Evolutionary conservation across 2,113 vertebrate genomes (phyloP).

Genomic region (Amphiprion percula): DNA sequence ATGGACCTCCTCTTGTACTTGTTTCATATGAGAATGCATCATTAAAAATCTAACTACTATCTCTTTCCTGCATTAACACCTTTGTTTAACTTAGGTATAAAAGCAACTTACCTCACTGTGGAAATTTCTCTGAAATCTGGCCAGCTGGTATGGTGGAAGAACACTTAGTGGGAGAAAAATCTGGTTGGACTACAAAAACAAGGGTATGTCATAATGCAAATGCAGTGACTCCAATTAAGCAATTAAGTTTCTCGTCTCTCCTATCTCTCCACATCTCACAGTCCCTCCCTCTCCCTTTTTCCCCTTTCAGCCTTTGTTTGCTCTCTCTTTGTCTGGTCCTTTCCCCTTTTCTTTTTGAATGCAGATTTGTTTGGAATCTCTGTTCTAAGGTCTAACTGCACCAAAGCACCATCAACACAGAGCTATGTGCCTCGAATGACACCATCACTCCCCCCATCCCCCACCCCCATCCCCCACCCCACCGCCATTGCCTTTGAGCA

Average conservation of each 20-base stretch:
- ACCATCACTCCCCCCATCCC: no score
- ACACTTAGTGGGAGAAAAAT: slow-evolving; percentile 44
- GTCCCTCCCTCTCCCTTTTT: not conserved
- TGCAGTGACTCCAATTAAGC: slow-evolving; percentile 81
- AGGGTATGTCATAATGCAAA: slow-evolving; percentile 69
- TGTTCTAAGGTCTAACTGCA: no score
- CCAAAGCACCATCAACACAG: no score
- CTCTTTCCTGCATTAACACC: not conserved
- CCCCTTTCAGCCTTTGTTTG: no score
- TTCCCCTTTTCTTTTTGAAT: no score
- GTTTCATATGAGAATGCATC: not conserved
- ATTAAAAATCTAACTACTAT: not conserved
- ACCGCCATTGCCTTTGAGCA: no score
- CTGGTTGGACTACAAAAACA: slow-evolving; percentile 46
- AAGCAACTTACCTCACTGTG: slow-evolving; percentile 69
- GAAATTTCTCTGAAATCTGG: slow-evolving; percentile 43
- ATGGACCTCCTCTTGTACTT: no score
- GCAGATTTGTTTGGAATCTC: no score
- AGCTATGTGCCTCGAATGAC: no score
- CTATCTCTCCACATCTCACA: slow-evolving; percentile 2
- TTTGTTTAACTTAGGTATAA: not conserved
- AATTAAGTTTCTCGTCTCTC: slow-evolving; percentile 55
- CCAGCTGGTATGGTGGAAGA: slow-evolving; percentile 49
- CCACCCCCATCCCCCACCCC: no score
- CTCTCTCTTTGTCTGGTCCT: no score